These are phyloP conservation scores for Hippolais icterina DNA, from an alignment of 2,113 vertebrate species.

Conservation along the genomic window DNA sequence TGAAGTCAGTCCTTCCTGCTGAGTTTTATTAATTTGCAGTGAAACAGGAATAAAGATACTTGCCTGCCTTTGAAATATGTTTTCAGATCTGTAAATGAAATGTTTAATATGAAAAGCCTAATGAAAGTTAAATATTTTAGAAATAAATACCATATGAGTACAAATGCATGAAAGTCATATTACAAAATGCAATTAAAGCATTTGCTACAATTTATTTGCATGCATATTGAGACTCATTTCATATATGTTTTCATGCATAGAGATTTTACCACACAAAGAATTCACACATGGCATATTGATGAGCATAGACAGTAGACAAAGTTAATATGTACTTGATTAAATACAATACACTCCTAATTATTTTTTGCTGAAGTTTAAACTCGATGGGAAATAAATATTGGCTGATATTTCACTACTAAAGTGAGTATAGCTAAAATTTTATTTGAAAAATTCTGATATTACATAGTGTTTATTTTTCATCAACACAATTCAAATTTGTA, in stretches of 20 bases:
- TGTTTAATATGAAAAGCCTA: neutral
- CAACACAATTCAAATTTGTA: neutral
- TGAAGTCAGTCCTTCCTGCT: neutral
- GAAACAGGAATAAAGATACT: neutral
- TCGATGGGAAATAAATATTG: neutral
- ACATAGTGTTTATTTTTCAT: neutral
- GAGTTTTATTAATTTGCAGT: constrained; percentile 7
- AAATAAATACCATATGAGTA: neutral
- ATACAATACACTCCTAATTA: neutral
- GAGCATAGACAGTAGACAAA: neutral
- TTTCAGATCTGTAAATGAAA: neutral
- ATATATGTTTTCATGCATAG: neutral
- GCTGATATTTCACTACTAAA: neutral
- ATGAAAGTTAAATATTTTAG: neutral
- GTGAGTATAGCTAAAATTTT: neutral
- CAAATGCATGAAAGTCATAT: neutral
- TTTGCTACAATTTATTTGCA: neutral
- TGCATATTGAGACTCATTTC: neutral
- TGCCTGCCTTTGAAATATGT: neutral
- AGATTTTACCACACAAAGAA: neutral
- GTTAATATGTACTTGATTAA: neutral
- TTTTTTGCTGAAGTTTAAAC: neutral
- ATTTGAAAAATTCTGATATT: neutral
- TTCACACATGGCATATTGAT: neutral
- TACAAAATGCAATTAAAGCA: neutral